Evolutionary conservation across 2,797 vertebrate genomes (phyloP).

Genomic region (Rhinophrynus dorsalis): DNA sequence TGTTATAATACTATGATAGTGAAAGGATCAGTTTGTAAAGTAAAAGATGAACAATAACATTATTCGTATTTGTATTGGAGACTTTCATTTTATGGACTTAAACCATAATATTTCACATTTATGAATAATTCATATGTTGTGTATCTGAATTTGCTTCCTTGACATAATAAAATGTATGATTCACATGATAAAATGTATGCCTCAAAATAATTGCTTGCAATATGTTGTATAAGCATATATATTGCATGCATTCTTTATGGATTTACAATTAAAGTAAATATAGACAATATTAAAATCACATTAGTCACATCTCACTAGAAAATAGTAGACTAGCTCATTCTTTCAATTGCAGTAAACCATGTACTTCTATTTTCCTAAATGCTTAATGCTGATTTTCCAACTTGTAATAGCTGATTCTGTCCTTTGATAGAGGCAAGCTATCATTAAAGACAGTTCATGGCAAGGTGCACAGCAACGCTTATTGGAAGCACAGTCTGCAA

Average conservation of each 20-base stretch:
- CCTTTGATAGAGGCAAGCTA: constrained; percentile 58
- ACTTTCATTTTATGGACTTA: background rate
- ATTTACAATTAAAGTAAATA: constrained; percentile 4
- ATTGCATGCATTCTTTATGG: constrained; percentile 17
- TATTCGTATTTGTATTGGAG: background rate
- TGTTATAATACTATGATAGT: no score
- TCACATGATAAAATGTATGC: background rate
- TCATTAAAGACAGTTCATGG: constrained; percentile 58
- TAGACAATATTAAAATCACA: background rate
- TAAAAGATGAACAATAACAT: background rate
- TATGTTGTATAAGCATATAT: no score
- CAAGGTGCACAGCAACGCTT: constrained; percentile 58
- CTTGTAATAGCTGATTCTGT: constrained; percentile 50
- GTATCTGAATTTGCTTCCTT: background rate
- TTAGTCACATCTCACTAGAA: constrained; percentile 24
- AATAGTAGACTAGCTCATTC: constrained; percentile 18
- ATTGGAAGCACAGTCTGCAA: constrained; percentile 53
- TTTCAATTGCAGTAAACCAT: constrained; percentile 14
- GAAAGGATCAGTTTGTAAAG: no score
- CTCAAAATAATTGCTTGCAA: background rate
- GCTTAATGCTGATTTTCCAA: constrained; percentile 35
- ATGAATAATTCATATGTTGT: background rate
- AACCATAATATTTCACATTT: background rate
- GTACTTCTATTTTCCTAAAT: constrained; percentile 27
- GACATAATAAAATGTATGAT: background rate